Conservation (phyloP, 2,888 invertebrate species). For the Campoletis raptor region DNA sequence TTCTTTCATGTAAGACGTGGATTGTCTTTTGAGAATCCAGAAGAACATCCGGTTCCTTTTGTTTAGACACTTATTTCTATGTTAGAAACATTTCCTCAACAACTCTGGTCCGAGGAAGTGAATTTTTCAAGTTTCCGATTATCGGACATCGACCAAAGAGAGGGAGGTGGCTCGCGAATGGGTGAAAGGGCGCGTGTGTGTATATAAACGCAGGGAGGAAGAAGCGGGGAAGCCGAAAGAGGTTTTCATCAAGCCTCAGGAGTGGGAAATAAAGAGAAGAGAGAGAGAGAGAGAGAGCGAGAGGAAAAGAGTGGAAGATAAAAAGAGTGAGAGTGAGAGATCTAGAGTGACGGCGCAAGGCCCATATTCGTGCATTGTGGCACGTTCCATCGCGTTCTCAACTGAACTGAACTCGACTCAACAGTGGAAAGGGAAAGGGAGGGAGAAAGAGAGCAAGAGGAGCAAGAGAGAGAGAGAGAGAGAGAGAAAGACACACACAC, state of each 20-base stretch:
- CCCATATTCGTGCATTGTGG: constrained; percentile 84
- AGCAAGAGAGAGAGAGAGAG: constrained; percentile 35
- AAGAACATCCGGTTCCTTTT: background rate
- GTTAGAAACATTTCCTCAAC: background rate
- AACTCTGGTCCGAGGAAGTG: background rate
- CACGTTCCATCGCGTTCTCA: constrained; percentile 85
- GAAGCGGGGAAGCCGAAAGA: background rate
- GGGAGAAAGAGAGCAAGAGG: background rate
- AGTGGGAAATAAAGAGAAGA: background rate
- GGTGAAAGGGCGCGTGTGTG: background rate
- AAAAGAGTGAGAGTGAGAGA: constrained; percentile 66
- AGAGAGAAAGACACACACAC: constrained; percentile 75
- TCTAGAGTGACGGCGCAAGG: constrained; percentile 72
- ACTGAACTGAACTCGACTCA: constrained; percentile 82
- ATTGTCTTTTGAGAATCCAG: background rate
- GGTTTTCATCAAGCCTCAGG: background rate
- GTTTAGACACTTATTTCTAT: background rate
- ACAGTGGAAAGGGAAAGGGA: constrained; percentile 66
- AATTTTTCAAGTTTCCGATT: background rate
- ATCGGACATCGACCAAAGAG: background rate
- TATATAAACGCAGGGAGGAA: background rate
- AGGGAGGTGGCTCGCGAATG: background rate
- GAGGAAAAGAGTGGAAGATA: constrained; percentile 54
- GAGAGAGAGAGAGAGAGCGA: constrained; percentile 52
- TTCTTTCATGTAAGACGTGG: background rate